Base-by-base conservation (phyloP, 2,113 vertebrate species). In the Odocoileus hemionus region DNA sequence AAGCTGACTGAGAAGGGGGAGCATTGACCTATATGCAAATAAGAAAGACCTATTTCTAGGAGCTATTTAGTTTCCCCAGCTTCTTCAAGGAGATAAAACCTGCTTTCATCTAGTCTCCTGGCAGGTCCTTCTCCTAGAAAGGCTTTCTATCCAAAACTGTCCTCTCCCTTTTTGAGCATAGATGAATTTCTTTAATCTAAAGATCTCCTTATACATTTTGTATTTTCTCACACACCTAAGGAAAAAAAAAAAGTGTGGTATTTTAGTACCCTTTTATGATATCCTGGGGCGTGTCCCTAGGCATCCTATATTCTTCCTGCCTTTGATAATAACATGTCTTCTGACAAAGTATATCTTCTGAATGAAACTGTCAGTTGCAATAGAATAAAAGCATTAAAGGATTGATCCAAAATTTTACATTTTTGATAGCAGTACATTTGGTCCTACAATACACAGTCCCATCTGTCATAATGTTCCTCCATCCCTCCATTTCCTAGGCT, bases 21-120 rank as follows among this genome's bases (percentile, higher is more conserved):
- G 70, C 45, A 43, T 67, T 98, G 97, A 97, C 96, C 95, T 96
- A 84, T 57, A 97, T 97, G 96, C 89, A 98, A 87, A 97, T 93
- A 85, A 83, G n/a, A 52, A 92, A 67, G 89, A 36, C 91, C 96
- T 96, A 67, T 97, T 98, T 97, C 96, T 61, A 86, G 83, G 60
- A 95, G 91, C 67, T 96, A 74, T 93, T 98, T 57, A 64, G 86
- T 97, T 97, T 97, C 96, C 61, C 45, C 19, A 45, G 55, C 39
- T 91, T 96, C 94, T 95, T 96, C 86, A 89, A 96, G 94, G 86
- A 97, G 93, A 84, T 93, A 92, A 97, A 96, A 91, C 60, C n/a
- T 15, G 17, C 82, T 98, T 96, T 96, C 74, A 87, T 87, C 74
- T 47, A 28, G 67, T 82, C 33, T 17, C 84, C 80, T 84, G 84